Conservation (phyloP, 2,888 invertebrate species). For the Diarsia brunnea region DNA sequence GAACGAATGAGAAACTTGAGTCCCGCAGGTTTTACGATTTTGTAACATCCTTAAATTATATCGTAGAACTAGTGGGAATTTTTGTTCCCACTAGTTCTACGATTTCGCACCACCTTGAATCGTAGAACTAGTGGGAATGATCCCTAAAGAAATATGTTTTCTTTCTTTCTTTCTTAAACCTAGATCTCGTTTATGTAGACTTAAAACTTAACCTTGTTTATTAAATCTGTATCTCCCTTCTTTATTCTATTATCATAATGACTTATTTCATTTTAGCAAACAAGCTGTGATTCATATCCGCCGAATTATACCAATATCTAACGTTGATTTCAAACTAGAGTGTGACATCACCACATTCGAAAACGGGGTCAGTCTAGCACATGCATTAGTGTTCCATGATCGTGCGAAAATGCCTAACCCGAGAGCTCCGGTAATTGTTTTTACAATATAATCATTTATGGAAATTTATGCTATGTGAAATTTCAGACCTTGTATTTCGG, state of each 20-base stretch:
- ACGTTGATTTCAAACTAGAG: slow-evolving; percentile 72
- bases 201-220: neutral
- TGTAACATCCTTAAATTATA: too few relatives aligned
- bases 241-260: neutral
- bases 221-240: neutral
- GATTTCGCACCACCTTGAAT: too few relatives aligned
- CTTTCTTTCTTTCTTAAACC: too few relatives aligned
- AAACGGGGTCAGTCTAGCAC: slow-evolving; percentile 82
- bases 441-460: neutral
- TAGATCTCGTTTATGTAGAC: neutral
- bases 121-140: too few relatives aligned
- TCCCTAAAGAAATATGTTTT: too few relatives aligned
- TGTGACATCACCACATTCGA: slow-evolving; percentile 85
- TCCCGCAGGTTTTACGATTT: too few relatives aligned
- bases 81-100: too few relatives aligned
- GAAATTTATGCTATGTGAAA: neutral
- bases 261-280: slow-evolving; percentile 74
- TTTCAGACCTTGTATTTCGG: neutral
- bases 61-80: too few relatives aligned
- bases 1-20: too few relatives aligned
- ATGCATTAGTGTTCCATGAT: slow-evolving; percentile 85
- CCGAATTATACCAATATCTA: slow-evolving; percentile 70
- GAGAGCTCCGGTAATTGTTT: slow-evolving; percentile 71
- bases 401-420: slow-evolving; percentile 80
- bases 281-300: slow-evolving; percentile 84